Percentiles rank a stretch among this genome's conserved stretches.
Evolutionary conservation across 92 coral and sea anemone species (phyloP).

Genomic region (Porites divaricata): DNA sequence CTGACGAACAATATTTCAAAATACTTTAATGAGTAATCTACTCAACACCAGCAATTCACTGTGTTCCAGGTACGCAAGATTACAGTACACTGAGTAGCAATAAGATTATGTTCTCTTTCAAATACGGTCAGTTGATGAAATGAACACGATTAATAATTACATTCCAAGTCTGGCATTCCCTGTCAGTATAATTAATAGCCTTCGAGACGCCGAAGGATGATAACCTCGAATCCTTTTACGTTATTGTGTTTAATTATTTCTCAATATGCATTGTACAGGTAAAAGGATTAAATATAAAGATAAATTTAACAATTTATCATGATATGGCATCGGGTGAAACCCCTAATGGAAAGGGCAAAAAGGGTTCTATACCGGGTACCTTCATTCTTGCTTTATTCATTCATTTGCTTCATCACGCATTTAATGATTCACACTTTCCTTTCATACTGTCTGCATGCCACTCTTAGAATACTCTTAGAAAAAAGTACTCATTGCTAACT

Average conservation of each 20-base stretch:
- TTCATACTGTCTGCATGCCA: too few species aligned
- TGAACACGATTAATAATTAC: not conserved
- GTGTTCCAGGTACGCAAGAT: not conserved
- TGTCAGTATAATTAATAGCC: constrained; percentile 39
- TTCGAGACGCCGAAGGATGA: constrained; percentile 2
- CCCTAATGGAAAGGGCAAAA: constrained; percentile 7
- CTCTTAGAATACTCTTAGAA: too few species aligned
- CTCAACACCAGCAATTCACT: too few species aligned
- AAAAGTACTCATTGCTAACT: too few species aligned
- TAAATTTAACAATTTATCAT: constrained; percentile 19
- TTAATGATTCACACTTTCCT: too few species aligned
- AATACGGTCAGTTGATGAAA: not conserved
- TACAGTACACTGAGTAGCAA: not conserved
- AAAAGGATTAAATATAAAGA: constrained; percentile 5
- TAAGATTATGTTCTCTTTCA: not conserved
- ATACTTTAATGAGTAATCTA: too few species aligned
- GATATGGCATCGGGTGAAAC: not conserved
- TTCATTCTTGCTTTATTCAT: too few species aligned
- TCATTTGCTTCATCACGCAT: too few species aligned
- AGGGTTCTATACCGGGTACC: not conserved
- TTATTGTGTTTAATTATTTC: constrained; percentile 1
- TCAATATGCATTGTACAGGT: not conserved
- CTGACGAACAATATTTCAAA: too few species aligned
- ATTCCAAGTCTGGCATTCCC: constrained; percentile 20
- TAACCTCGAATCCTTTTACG: constrained; percentile 11